Conservation (phyloP, 2,888 invertebrate genomes). For the Leucozona laternaria region DNA sequence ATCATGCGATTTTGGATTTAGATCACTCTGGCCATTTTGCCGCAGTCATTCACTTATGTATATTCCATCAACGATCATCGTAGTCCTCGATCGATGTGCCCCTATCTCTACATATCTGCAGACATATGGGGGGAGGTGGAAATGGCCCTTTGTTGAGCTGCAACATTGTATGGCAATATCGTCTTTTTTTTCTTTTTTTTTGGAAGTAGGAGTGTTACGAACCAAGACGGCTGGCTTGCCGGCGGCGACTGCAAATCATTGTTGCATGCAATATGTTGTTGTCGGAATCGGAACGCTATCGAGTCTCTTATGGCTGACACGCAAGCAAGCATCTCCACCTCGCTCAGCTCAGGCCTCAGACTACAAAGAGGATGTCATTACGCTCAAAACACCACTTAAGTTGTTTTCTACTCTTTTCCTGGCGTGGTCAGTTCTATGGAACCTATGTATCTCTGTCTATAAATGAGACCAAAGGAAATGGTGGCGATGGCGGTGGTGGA, state of each 20-base stretch:
- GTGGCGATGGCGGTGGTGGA: not conserved
- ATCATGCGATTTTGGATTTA: slow-evolving; percentile 42
- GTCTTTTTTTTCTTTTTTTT: not conserved
- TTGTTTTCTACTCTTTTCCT: slow-evolving; percentile 40
- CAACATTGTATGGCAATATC: slow-evolving; percentile 27
- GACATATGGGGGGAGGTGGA: not conserved
- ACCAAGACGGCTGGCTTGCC: slow-evolving; percentile 53
- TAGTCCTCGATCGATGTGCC: not conserved
- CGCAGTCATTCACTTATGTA: slow-evolving; percentile 29
- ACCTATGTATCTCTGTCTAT: not conserved
- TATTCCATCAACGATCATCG: slow-evolving; percentile 18
- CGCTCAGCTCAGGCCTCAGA: too few species aligned
- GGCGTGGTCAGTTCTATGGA: slow-evolving; percentile 14
- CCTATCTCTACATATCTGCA: not conserved
- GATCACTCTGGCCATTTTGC: slow-evolving; percentile 39
- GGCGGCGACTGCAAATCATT: slow-evolving; percentile 53
- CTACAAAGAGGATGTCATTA: slow-evolving; percentile 61
- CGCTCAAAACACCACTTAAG: slow-evolving; percentile 52
- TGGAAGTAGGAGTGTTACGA: slow-evolving; percentile 56
- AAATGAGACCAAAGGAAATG: not conserved
- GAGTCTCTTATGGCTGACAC: slow-evolving; percentile 30
- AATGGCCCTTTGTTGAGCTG: slow-evolving; percentile 9
- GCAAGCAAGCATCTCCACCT: slow-evolving; percentile 47
- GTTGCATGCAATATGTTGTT: slow-evolving; percentile 70
- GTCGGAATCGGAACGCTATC: slow-evolving; percentile 55